A percentile compares a stretch with the other conserved stretches of the same genome.
Conservation (phyloP, 2,797 vertebrate genomes). For the Cuniculus paca region DNA sequence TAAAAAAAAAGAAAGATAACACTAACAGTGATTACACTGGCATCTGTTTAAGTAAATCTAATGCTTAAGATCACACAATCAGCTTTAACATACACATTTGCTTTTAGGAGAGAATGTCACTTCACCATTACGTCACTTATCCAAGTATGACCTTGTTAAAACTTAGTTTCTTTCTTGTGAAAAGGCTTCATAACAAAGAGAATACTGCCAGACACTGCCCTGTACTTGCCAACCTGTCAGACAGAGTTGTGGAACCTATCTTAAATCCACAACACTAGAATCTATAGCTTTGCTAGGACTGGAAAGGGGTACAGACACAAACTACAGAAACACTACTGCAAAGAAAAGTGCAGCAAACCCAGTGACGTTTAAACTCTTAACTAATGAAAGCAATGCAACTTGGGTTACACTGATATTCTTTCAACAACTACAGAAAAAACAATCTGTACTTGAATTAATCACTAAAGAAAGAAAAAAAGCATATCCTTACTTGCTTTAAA, state of each 20-base stretch:
- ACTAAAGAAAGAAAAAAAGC: not conserved
- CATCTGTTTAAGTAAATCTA: slow-evolving; percentile 51
- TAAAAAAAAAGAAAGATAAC: not conserved
- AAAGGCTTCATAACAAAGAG: slow-evolving; percentile 33
- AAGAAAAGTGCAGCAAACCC: slow-evolving; percentile 22
- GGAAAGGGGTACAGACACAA: slow-evolving; percentile 36
- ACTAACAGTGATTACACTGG: not conserved
- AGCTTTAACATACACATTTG: slow-evolving; percentile 24
- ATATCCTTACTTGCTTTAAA: not conserved
- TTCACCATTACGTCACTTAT: not conserved
- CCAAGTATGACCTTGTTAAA: slow-evolving; percentile 54
- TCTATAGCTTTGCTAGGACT: not conserved
- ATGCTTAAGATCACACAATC: slow-evolving; percentile 29
- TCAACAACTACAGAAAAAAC: slow-evolving; percentile 8
- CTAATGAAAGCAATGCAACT: slow-evolving; percentile 47
- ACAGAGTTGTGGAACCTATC: not conserved
- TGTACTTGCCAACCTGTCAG: slow-evolving; percentile 15
- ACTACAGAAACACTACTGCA: slow-evolving; percentile 38
- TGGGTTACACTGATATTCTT: slow-evolving; percentile 23
- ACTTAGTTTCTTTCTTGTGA: slow-evolving; percentile 18
- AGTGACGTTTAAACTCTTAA: slow-evolving; percentile 11
- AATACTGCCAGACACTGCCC: not conserved
- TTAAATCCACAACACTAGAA: slow-evolving; percentile 24
- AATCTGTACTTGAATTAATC: not conserved
- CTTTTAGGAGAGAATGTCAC: slow-evolving; percentile 54